Conservation (phyloP, 1,140 invertebrate species). For the Drosophila biarmipes region DNA sequence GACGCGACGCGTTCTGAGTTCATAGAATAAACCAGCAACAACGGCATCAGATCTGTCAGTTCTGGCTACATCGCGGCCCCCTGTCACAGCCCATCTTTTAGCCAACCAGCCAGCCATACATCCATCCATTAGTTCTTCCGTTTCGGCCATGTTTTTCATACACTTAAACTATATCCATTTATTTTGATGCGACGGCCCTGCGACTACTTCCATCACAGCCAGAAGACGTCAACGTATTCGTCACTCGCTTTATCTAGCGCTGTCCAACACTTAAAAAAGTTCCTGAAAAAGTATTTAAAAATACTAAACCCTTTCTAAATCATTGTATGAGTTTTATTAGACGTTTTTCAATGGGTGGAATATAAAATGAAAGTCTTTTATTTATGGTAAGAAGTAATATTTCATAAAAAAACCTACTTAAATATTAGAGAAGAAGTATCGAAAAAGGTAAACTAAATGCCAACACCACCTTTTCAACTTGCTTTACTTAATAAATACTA, state of each 20-base stretch:
- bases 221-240: slow-evolving; percentile 30
- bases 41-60: slow-evolving; percentile 48
- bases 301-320: no score
- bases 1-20: slow-evolving; percentile 55
- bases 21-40: slow-evolving; percentile 45
- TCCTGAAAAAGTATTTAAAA: not conserved
- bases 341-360: no score
- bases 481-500: no score
- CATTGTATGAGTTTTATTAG: no score
- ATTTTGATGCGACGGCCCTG: slow-evolving; percentile 49
- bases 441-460: no score
- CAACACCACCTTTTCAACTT: no score
- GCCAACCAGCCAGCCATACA: slow-evolving; percentile 58
- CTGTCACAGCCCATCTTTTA: slow-evolving; percentile 39
- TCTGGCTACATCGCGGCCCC: slow-evolving; percentile 19
- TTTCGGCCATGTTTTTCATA: slow-evolving; percentile 62
- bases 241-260: slow-evolving; percentile 21
- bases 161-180: slow-evolving; percentile 62
- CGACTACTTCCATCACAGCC: slow-evolving; percentile 31
- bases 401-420: no score
- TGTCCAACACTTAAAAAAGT: slow-evolving; percentile 8
- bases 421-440: no score
- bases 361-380: no score
- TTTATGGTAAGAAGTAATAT: no score
- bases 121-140: slow-evolving; percentile 69